Evolutionary conservation across 2,888 invertebrate species (phyloP).

Genomic region (Branchellion lobata): DNA sequence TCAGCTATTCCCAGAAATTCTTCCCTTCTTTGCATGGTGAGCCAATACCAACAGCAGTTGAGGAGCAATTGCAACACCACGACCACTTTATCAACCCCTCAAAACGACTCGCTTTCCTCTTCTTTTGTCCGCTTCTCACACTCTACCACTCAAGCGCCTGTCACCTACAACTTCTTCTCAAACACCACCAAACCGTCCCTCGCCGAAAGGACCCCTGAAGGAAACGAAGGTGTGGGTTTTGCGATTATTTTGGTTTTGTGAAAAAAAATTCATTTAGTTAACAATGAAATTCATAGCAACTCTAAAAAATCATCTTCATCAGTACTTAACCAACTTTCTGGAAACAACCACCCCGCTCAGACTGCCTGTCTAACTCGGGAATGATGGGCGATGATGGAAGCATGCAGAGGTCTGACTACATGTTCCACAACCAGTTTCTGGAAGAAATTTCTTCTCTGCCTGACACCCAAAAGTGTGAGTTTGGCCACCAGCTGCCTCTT

Average conservation of each 20-base stretch:
- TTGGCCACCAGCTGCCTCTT: background rate
- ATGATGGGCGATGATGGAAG: background rate
- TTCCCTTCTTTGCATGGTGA: slow-evolving; percentile 1
- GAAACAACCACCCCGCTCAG: no score
- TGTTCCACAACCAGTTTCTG: slow-evolving; percentile 4
- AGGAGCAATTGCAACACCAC: background rate
- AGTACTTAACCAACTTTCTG: no score
- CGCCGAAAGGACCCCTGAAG: no score
- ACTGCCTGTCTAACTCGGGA: background rate
- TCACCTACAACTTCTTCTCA: background rate
- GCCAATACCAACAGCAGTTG: background rate
- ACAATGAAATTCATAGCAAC: no score
- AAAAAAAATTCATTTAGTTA: no score
- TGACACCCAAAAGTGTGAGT: background rate
- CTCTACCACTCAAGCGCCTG: background rate
- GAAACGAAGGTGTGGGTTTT: no score
- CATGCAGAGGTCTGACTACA: background rate
- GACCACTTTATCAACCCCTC: background rate
- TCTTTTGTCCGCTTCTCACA: no score
- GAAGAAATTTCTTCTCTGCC: slow-evolving; percentile 5
- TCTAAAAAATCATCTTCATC: no score
- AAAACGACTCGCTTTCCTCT: no score
- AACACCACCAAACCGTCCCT: no score
- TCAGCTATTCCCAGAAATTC: slow-evolving; percentile 4
- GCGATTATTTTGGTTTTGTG: no score